Conservation (phyloP, 1,140 invertebrate species). For the Brachionus manjavacas region DNA sequence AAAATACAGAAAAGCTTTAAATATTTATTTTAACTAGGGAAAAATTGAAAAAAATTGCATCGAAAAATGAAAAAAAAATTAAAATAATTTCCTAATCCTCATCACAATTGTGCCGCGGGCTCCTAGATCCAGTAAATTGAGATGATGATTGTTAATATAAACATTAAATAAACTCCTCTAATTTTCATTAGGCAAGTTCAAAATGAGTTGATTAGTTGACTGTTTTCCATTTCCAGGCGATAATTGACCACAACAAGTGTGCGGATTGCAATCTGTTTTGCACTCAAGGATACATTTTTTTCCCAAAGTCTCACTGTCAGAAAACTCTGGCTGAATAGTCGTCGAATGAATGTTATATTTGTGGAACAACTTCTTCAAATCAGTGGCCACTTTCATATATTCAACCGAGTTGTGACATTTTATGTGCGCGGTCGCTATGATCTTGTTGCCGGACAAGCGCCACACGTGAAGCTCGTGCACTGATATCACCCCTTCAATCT, state of each 20-base stretch:
- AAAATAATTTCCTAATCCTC: background rate
- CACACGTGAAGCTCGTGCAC: conserved; percentile 65
- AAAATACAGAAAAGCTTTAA: background rate
- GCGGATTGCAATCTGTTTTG: background rate
- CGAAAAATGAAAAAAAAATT: background rate
- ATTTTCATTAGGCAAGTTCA: conserved; percentile 6
- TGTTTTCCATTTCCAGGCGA: background rate
- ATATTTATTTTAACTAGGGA: background rate
- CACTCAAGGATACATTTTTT: conserved; percentile 35
- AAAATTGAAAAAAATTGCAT: background rate
- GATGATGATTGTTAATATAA: background rate
- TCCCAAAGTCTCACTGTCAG: conserved; percentile 45
- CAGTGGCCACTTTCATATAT: conserved; percentile 60
- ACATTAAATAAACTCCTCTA: background rate
- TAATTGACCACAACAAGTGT: conserved; percentile 29
- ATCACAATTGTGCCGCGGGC: background rate
- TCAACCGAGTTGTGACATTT: conserved; percentile 58
- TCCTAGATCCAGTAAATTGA: background rate
- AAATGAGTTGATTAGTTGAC: background rate
- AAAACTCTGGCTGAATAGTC: conserved; percentile 63
- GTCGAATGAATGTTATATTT: conserved; percentile 62
- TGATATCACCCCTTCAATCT: conserved; percentile 48
- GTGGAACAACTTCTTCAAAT: conserved; percentile 61
- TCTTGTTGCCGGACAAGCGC: conserved; percentile 61
- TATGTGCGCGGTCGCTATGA: conserved; percentile 63